Evolutionary conservation across 2,888 invertebrate species (phyloP).

Genomic region (Prosopocoilus inquinatus): DNA sequence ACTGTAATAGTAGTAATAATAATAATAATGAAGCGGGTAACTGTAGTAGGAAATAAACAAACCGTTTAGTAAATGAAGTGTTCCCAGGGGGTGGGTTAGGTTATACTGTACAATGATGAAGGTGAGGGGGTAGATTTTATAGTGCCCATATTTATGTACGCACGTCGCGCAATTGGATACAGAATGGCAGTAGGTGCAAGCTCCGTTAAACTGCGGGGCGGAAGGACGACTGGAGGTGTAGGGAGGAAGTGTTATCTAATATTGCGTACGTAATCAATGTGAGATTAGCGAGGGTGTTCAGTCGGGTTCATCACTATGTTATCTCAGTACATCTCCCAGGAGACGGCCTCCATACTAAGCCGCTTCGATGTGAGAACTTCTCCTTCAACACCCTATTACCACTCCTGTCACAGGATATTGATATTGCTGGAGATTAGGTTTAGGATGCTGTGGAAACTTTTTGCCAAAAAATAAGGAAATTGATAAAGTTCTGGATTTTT

Average conservation of each 20-base stretch:
- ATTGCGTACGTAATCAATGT: constrained; percentile 51
- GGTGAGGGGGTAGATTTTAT: constrained; percentile 21
- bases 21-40: not conserved
- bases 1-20: no score
- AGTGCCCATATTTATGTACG: constrained; percentile 23
- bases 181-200: constrained; percentile 28
- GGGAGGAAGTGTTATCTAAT: constrained; percentile 49
- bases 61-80: constrained; percentile 26
- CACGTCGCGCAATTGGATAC: constrained; percentile 35
- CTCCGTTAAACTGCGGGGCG: constrained; percentile 21
- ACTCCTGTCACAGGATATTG: constrained; percentile 40
- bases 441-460: constrained; percentile 4
- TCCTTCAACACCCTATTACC: constrained; percentile 25
- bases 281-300: constrained; percentile 49
- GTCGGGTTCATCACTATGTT: constrained; percentile 43
- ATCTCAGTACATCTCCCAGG: constrained; percentile 45
- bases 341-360: constrained; percentile 30
- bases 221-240: constrained; percentile 24
- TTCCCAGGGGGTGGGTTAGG: constrained; percentile 27
- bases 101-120: constrained; percentile 22
- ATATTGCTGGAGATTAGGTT: constrained; percentile 36
- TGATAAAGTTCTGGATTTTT: not conserved
- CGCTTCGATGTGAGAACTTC: constrained; percentile 23
- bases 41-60: constrained; percentile 18
- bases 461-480: not conserved